A percentile compares a stretch with the other conserved stretches of the same genome.
phyloP scores from a whole-genome alignment of 2,113 vertebrate species.

The Phycodurus eques region DNA sequence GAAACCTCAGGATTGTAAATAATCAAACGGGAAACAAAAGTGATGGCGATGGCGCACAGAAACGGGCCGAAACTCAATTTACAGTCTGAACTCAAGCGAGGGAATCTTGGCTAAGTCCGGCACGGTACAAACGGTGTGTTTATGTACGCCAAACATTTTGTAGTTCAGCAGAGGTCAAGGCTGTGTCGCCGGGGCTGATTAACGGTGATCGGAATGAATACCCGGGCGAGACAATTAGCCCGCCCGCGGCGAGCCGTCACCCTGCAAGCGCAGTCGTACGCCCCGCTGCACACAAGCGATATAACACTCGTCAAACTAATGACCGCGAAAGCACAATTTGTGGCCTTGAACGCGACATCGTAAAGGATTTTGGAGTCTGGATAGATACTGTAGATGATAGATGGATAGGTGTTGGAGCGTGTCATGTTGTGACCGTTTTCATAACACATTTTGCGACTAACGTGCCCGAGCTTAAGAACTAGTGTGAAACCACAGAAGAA shows the following conservation, averaged over 20 bases:
- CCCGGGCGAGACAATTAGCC: constrained; percentile 38
- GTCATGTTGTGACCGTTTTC: background rate
- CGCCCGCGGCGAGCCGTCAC: constrained; percentile 45
- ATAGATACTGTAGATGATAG: background rate
- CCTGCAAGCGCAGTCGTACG: background rate
- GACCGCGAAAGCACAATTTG: constrained; percentile 19
- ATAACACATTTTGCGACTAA: background rate
- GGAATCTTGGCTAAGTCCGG: background rate
- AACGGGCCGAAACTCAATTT: no score
- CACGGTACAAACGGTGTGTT: background rate
- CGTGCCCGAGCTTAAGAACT: background rate
- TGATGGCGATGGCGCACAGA: no score
- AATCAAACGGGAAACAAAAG: no score
- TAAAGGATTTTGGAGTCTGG: background rate
- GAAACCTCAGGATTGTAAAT: no score
- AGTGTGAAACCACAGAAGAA: background rate
- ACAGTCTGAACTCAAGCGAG: no score
- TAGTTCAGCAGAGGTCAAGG: background rate
- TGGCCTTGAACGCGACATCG: constrained; percentile 14
- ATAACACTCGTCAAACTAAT: constrained; percentile 34
- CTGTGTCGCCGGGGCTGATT: constrained; percentile 26
- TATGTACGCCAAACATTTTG: background rate
- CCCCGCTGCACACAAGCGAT: constrained; percentile 48
- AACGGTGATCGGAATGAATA: constrained; percentile 58
- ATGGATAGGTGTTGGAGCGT: constrained; percentile 7